Evolutionary conservation across 2,797 vertebrate species (phyloP), one percentile per base, ranked within the genome.

Genomic region (Saxicola maurus): DNA sequence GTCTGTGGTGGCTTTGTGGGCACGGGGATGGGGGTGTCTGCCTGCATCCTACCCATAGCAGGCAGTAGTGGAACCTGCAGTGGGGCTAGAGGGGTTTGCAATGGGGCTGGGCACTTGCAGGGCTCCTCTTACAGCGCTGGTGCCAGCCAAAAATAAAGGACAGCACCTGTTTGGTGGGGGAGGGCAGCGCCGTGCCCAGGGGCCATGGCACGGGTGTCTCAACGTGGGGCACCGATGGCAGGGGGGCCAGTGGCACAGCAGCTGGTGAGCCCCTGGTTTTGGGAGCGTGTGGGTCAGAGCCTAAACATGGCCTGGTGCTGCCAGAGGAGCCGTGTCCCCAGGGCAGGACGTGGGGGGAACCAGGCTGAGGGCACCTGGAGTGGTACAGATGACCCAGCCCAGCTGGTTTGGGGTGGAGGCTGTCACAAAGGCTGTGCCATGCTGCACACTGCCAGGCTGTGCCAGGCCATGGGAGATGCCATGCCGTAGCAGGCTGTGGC

Each of bases 141-240:
- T 33, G 11, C 48, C 49, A 52, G 84, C 90, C 96, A 95, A 94
- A 96, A 97, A 96, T 97, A 97, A 95, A 85, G 27, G 64, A 59
- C 92, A 96, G 90, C 91, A 97, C 94, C 96, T 96, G 92, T 91
- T 75, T 68, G 55, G 1, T 6, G 46, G 72, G 17, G 91, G 92
- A 84, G 79, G 86, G 80, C 62, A 94, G 86, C 3, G 1, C 64
- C 0, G 0, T 72, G 86, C 81, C 69, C 35, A 16, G 91, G 77
- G 87, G 72, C 87, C 23, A 3, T 43, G 86, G 76, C 42, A 18
- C 2, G 69, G 60, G 33, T 66, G 25, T 42, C 20, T 76, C 3
- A 2, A 35, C 4, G 2, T 1, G 1, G 40, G 23, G 38, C 37
- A 80, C 10, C 0, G 0, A 33, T 11, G 55, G 28, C 13, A 9